Evolutionary conservation across 2,113 vertebrate genomes (phyloP).

Genomic region (Cryptotis parvus): DNA sequence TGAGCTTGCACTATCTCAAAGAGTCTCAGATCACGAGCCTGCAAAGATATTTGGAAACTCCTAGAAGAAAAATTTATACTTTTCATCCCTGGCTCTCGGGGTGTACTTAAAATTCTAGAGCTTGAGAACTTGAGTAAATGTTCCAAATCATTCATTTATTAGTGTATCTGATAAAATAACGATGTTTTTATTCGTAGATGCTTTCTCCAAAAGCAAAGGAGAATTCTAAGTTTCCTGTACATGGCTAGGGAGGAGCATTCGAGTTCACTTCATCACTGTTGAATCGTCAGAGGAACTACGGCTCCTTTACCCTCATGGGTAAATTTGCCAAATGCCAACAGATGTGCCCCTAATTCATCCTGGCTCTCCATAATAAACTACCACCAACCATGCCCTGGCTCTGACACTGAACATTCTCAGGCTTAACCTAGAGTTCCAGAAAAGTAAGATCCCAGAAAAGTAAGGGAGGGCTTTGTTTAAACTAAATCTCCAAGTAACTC

Average conservation of each 20-base stretch:
- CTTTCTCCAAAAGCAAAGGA: not conserved
- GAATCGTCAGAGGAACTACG: not conserved
- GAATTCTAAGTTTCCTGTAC: not conserved
- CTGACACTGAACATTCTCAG: conserved; percentile 22
- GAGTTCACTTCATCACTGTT: not conserved
- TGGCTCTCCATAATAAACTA: not conserved
- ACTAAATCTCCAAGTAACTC: not conserved
- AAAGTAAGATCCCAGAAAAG: conserved; percentile 39
- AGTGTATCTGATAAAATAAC: not conserved
- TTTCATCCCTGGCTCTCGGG: not conserved
- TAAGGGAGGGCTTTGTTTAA: not conserved
- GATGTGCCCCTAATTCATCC: not conserved
- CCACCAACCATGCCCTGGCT: not conserved
- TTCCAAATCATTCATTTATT: not conserved
- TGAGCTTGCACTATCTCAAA: not conserved
- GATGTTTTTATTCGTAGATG: too few species aligned
- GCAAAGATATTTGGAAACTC: not conserved
- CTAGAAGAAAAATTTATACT: not conserved
- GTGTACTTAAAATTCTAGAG: not conserved
- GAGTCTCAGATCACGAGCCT: not conserved
- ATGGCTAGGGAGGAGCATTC: not conserved
- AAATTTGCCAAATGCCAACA: not conserved
- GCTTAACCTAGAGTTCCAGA: not conserved
- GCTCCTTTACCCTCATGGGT: not conserved
- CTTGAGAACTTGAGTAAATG: not conserved